Base-by-base conservation (phyloP, 2,113 vertebrate species). In the Procapra przewalskii region DNA sequence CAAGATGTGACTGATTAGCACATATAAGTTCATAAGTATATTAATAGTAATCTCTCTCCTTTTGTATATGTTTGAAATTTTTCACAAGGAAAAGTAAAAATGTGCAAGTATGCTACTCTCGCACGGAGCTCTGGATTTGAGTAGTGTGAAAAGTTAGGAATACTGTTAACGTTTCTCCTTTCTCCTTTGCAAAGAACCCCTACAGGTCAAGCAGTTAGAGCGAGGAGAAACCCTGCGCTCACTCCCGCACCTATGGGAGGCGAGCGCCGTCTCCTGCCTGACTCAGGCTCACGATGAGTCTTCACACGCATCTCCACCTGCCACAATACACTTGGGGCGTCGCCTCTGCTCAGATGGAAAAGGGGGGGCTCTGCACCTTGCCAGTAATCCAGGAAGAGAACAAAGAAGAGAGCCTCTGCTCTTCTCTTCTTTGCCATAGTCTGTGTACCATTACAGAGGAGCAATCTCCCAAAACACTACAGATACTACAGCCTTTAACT, bases 321-420 rank as follows among this genome's bases (percentile, higher is more conserved):
- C 33, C 52, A 36, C 25, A 79, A 29, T 15, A 29, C 11, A 54
- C 64, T 7, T 54, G 19, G 14, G 33, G 81, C 12, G 23, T 82
- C 91, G 94, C 93, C 96, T 97, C 85, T 21, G 43, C 6, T 67
- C 15, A 33, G 27, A 16, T 36, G 43, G 31, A 15, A 29, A 83
- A 52, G 77, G 3, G 40, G 33, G 11, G 33, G 23, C 23, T 94
- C 95, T n/a, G 17, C 13, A 13, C 81, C 40, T 40, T 6, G 82
- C 89, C 82, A 80, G 40, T 21, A 88, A 43, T 45, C 77, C 92
- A 97, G 83, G 36, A 96, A 81, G 40, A 97, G 27, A 77, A 94
- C n/a, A n/a, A 90, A 94, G 62, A 96, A 90, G 80, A 97, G 86
- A 21, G 55, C 36, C 59, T 55, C 59, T 7, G 29, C 36, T 55